phyloP scores from a whole-genome alignment of 2,113 vertebrate species.

The Onychostoma macrolepis region DNA sequence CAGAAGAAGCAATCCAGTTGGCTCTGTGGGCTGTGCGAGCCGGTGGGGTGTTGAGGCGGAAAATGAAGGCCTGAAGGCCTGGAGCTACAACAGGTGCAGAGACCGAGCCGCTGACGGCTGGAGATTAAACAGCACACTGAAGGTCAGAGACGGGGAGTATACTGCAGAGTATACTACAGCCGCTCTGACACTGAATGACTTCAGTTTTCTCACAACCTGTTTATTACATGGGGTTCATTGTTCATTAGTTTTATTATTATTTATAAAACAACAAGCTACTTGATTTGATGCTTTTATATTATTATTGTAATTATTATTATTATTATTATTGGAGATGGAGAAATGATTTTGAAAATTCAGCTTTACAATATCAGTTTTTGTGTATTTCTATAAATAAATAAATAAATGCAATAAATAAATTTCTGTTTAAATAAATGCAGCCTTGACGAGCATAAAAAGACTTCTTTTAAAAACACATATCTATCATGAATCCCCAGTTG shows the following conservation, averaged over 20 bases:
- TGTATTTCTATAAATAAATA: too few relatives aligned
- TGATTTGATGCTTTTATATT: too few relatives aligned
- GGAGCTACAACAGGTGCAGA: constrained; percentile 44
- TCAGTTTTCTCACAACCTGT: background rate
- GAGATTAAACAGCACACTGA: constrained; percentile 41
- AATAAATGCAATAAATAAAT: too few relatives aligned
- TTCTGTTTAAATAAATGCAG: background rate
- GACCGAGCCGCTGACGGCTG: constrained; percentile 14
- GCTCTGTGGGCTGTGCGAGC: background rate
- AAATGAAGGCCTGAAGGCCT: constrained; percentile 27
- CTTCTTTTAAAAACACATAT: too few relatives aligned
- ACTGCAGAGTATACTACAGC: background rate
- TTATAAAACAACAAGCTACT: background rate
- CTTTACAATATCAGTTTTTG: background rate
- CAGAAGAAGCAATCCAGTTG: background rate
- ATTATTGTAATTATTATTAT: too few relatives aligned
- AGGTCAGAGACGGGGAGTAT: constrained; percentile 34
- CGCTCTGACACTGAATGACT: background rate
- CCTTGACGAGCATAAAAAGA: too few relatives aligned
- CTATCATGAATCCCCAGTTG: background rate
- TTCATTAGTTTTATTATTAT: background rate
- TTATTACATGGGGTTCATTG: background rate
- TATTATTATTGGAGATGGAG: background rate
- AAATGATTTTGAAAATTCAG: too few relatives aligned
- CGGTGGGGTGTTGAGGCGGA: constrained; percentile 1